Percentiles rank a stretch among this genome's conserved stretches.
Evolutionary conservation across 2,797 vertebrate genomes (phyloP).

Genomic region (Vultur gryphus): DNA sequence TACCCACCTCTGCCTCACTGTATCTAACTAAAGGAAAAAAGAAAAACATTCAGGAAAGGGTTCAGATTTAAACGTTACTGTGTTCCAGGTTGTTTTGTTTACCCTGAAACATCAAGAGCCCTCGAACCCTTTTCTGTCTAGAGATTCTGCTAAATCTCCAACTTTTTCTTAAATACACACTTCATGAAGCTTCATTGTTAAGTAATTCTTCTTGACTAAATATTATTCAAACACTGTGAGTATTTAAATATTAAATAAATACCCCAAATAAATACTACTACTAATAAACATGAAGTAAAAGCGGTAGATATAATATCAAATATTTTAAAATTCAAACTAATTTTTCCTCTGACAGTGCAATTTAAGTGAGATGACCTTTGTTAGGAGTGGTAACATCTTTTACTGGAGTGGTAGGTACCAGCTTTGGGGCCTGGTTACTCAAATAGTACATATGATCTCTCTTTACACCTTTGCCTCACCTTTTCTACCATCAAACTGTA

Average conservation of each 20-base stretch:
- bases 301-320: neutral
- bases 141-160: neutral
- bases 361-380: neutral
- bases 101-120: neutral
- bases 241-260: neutral
- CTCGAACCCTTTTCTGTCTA: neutral
- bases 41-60: neutral
- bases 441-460: neutral
- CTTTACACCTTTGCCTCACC: neutral
- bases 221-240: neutral
- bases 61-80: neutral
- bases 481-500: neutral
- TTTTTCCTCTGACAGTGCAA: neutral
- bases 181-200: neutral
- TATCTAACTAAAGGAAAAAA: neutral
- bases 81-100: neutral
- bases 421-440: neutral
- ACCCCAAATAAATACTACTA: neutral
- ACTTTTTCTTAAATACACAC: neutral
- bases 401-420: neutral
- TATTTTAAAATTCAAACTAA: neutral
- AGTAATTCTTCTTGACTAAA: neutral
- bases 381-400: neutral
- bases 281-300: neutral
- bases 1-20: neutral